Base-by-base conservation (phyloP, 2,888 invertebrate species). In the Meloe dianella region DNA sequence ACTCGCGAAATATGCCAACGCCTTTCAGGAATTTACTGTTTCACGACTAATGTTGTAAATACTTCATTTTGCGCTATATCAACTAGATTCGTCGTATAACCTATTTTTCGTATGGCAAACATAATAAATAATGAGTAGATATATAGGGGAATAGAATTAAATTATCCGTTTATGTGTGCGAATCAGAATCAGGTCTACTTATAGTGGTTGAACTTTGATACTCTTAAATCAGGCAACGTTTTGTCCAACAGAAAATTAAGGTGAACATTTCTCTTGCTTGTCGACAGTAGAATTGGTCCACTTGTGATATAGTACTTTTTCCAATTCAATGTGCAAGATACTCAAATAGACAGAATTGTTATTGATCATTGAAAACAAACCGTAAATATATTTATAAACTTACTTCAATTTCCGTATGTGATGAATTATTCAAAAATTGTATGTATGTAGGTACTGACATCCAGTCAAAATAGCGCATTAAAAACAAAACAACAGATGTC, bases 201-300 rank as follows among this genome's bases (percentile, higher is more conserved):
- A 81, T 81, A 81, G 79, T 51, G 51, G 22, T 80, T 82, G 80
- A 81, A 79, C 82, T 81, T 77, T 79, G 78, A 73, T 74, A 72
- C 73, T 70, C 73, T 75, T 79, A 79, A 81, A 80, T 80, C 78
- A 78, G 71, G 60, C 72, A 69, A 62, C 74, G 79, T 80, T 81
- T 81, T 82, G 80, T 80, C 78, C 79, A 73, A 69, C 71, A 74
- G 78, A 81, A 80, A 80, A 82, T 82, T 82, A 81, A 82, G 79
- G 78, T 78, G 81, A 71, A 74, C 79, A 79, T 82, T 80, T 80
- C 77, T 80, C 81, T 80, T 79, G 75, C 73, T 70, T 73, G 72
- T 75, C 71, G 79, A 78, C 79, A 77, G 75, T 74, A 73, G 79
- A 80, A 81, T 79, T 80, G 80, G 81, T 80, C 77, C 75, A 76